A percentile compares a stretch with the other conserved stretches of the same genome.
These are phyloP conservation scores for Chinchilla lanigera DNA, from an alignment of 2,113 vertebrate genomes.

Conservation along the genomic window DNA sequence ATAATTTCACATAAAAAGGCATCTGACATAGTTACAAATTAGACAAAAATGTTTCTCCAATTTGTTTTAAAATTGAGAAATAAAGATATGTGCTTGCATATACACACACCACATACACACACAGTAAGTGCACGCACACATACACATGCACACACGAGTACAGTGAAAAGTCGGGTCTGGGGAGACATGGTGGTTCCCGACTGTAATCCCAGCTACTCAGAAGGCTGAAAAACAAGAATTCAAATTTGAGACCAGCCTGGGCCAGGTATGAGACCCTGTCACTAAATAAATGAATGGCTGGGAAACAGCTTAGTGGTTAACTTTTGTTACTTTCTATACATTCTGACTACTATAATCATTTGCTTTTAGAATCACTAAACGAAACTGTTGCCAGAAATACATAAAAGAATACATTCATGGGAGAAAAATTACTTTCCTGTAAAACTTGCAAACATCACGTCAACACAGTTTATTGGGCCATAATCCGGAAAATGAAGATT, in stretches of 20 bases:
- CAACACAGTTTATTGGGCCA: background rate
- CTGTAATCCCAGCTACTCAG: background rate
- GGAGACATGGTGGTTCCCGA: background rate
- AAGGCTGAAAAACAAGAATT: background rate
- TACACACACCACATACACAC: too few species aligned
- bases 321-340: background rate
- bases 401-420: background rate
- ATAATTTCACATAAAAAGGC: background rate
- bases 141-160: background rate
- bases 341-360: background rate
- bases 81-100: background rate
- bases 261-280: background rate
- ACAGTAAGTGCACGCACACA: background rate
- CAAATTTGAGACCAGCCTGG: background rate
- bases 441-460: background rate
- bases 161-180: background rate
- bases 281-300: background rate
- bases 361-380: background rate
- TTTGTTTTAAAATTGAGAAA: background rate
- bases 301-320: background rate
- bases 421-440: background rate
- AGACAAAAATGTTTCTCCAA: background rate
- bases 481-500: background rate
- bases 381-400: constrained; percentile 17
- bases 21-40: background rate